Base-by-base conservation (phyloP, 2,113 vertebrate species). In the Suricata suricatta region DNA sequence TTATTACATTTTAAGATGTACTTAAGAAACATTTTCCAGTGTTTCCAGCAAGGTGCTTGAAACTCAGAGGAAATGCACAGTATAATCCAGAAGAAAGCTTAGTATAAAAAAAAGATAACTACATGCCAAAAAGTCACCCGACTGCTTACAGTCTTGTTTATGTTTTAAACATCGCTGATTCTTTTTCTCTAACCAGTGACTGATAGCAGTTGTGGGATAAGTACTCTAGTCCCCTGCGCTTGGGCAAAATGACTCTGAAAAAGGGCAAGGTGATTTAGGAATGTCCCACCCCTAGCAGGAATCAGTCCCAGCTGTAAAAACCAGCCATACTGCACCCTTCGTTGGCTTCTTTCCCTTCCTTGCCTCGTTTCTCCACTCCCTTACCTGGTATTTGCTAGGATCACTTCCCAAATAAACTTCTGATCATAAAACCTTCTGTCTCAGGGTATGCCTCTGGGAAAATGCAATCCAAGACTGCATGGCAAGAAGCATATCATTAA, bases 1-100 rank as follows among this genome's bases (percentile, higher is more conserved):
- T 88, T 81, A 96, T 66, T 93, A 68, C 29, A 89, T 97, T 93
- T 95, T 89, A 82, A 79, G 57, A 60, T 93, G 11, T 71, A 88
- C 21, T 81, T 93, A 85, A 79, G 47, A 69, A 93, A 83, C 47
- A 60, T 92, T 95, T 97, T 97, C 88, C 29, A 50, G 3, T 97
- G 66, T 92, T 98, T 88, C 41, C 74, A 41, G 54, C 81, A 96
- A 88, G 25, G 50, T 80, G 44, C 50, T 88, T 95, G 84, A 21
- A 97, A 85, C 94, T 92, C 21, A 93, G 85, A 94, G 89, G 64
- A 84, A 90, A 90, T 94, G 41, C 10, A 87, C 17, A 64, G 16
- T 94, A 41, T 74, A 94, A 79, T 71, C 50, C 57, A 84, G 50
- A 12, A 94, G 29, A 80, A 80, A 81, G 80, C 90, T 94, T 95